Evolutionary conservation across 2,888 invertebrate genomes (phyloP).

Genomic region (Heliconius aoede): DNA sequence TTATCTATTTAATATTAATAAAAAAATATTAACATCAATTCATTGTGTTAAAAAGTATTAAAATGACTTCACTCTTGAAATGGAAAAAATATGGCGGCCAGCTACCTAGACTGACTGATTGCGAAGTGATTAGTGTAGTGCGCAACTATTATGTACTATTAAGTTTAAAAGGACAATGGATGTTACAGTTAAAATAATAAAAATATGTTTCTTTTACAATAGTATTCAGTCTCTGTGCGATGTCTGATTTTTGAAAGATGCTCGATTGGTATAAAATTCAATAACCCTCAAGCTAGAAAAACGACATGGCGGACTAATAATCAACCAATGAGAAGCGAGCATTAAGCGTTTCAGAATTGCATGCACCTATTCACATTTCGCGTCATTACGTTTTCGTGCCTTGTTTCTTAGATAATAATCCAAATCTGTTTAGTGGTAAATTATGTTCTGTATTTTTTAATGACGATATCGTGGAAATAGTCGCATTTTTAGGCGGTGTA

Average conservation of each 20-base stretch:
- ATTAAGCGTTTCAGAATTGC: conserved; percentile 86
- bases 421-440: conserved; percentile 71
- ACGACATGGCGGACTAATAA: conserved; percentile 87
- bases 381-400: conserved; percentile 87
- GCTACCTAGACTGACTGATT: conserved; percentile 49
- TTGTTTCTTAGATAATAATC: conserved; percentile 79
- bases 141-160: conserved; percentile 38
- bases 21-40: not conserved
- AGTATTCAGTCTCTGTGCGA: conserved; percentile 33
- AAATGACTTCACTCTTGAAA: conserved; percentile 33
- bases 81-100: conserved; percentile 50
- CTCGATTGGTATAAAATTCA: conserved; percentile 59
- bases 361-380: conserved; percentile 88
- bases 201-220: conserved; percentile 39
- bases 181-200: conserved; percentile 35
- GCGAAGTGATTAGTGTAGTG: conserved; percentile 49
- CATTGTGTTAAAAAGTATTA: conserved; percentile 21
- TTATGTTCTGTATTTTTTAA: conserved; percentile 59
- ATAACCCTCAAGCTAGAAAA: conserved; percentile 71
- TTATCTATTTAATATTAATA: not conserved
- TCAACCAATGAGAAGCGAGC: conserved; percentile 88
- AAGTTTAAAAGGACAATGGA: conserved; percentile 33
- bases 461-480: conserved; percentile 61
- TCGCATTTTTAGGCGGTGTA: conserved; percentile 53
- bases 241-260: conserved; percentile 36